Conservation (phyloP, 2,888 invertebrate genomes). For the Ferrisia virgata region DNA sequence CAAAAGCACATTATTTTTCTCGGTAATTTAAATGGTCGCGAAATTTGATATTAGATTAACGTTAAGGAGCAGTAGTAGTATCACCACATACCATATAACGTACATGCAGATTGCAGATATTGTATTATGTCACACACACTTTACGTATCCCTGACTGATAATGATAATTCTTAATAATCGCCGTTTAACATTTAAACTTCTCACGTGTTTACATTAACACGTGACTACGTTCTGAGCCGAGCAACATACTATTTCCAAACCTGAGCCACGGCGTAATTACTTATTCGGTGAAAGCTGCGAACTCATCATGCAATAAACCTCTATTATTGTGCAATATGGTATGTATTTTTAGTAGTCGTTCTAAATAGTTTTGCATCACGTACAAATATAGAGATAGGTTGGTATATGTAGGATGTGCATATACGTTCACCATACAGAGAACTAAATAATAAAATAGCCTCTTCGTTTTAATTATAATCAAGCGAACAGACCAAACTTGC, state of each 20-base stretch:
- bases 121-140: not conserved
- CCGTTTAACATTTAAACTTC: not conserved
- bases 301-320: conserved; percentile 22
- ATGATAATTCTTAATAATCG: not conserved
- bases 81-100: too few relatives aligned
- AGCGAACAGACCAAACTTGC: not conserved
- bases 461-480: not conserved
- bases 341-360: not conserved
- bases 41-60: too few relatives aligned
- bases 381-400: too few relatives aligned
- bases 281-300: conserved; percentile 11
- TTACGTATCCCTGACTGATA: not conserved
- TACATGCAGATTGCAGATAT: too few relatives aligned
- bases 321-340: not conserved
- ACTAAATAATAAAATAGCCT: not conserved
- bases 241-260: not conserved
- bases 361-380: not conserved
- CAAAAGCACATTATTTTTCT: too few relatives aligned
- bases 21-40: too few relatives aligned
- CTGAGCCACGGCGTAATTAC: not conserved
- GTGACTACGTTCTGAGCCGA: not conserved
- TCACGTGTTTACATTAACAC: conserved; percentile 30
- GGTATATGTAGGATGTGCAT: too few relatives aligned
- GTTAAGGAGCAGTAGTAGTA: too few relatives aligned
- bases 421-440: not conserved